A percentile compares a stretch with the other conserved stretches of the same genome.
Conservation (phyloP, 2,113 vertebrate genomes). For the Dissostichus mawsoni region DNA sequence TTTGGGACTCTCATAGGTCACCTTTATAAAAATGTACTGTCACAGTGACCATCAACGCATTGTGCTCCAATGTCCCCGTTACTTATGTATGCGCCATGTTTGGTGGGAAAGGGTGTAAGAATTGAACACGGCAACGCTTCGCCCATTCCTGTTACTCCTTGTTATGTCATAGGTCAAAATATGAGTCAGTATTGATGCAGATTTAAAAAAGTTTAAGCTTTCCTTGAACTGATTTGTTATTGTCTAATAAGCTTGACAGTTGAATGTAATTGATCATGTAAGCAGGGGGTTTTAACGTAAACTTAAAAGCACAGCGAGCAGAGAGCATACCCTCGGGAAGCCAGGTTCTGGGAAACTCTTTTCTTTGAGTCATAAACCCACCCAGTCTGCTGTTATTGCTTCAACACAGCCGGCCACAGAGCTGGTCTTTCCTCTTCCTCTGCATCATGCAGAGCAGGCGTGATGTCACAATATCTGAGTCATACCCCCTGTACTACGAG, state of each 20-base stretch:
- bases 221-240: slow-evolving; percentile 44
- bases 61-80: neutral
- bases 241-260: slow-evolving; percentile 58
- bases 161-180: slow-evolving; percentile 58
- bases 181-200: slow-evolving; percentile 49
- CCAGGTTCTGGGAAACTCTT: slow-evolving; percentile 68
- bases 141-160: slow-evolving; percentile 26
- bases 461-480: slow-evolving; percentile 70
- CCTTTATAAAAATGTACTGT: neutral
- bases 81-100: slow-evolving; percentile 1
- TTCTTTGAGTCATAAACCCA: slow-evolving; percentile 63
- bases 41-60: neutral
- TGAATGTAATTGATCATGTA: slow-evolving; percentile 57
- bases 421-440: slow-evolving; percentile 71
- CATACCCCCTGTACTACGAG: slow-evolving; percentile 37
- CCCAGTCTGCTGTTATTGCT: slow-evolving; percentile 63
- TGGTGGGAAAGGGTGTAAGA: slow-evolving; percentile 29
- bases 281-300: slow-evolving; percentile 40
- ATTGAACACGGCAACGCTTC: slow-evolving; percentile 22
- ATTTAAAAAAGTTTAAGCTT: slow-evolving; percentile 37
- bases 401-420: slow-evolving; percentile 44
- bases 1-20: neutral
- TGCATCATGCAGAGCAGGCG: slow-evolving; percentile 57
- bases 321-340: slow-evolving; percentile 47
- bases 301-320: slow-evolving; percentile 61